Base-by-base conservation (phyloP, 2,797 vertebrate genomes). In the Phrynocephalus forsythii region DNA sequence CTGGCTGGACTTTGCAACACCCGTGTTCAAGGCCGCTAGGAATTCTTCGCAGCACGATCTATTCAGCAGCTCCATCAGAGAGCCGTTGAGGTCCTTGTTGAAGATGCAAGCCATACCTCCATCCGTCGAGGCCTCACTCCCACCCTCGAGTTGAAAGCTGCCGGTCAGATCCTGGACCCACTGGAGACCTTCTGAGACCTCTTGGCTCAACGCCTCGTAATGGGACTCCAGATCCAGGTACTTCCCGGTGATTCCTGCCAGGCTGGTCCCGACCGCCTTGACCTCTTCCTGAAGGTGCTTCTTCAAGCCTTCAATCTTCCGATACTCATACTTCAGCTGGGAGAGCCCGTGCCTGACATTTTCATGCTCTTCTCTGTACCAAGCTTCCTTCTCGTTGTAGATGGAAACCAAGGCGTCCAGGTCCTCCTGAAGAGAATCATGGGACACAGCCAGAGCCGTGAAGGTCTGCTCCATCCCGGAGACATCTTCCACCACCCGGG, bases 361-460 rank as follows among this genome's bases (percentile, higher is more conserved):
- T 87, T 98, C 98, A 0, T 92, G 97, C 93, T 98, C 97, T 76
- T 98, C 97, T 92, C 97, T 97, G 95, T 98, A 98, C 98, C 98
- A 98, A 73, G 97, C 94, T 90, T 98, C 98, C 87, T 99, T 98
- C 89, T 98, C 96, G 0, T 97, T 97, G 92, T 97, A 99, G 94
- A 98, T 97, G 88, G 97, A 97, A 71, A 98, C 94, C 92, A 99
- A 94, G 8, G 97, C 94, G 24, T 98, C 98, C 28, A 98, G 90
- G 15, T 99, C 98, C 0, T 96, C 97, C 92, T 98, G 98, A 82
- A 99, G 83, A 78, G 96, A 94, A 52, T 95, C 93, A 0, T 95
- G 96, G 75, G 96, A 94, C 1, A 87, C 95, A 0, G 95, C 93
- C 89, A 98, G 93, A 83, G 95, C 86, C 6, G 93, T 88, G 83